Evolutionary conservation across 2,888 invertebrate genomes (phyloP).

Genomic region (Cephonodes hylas): DNA sequence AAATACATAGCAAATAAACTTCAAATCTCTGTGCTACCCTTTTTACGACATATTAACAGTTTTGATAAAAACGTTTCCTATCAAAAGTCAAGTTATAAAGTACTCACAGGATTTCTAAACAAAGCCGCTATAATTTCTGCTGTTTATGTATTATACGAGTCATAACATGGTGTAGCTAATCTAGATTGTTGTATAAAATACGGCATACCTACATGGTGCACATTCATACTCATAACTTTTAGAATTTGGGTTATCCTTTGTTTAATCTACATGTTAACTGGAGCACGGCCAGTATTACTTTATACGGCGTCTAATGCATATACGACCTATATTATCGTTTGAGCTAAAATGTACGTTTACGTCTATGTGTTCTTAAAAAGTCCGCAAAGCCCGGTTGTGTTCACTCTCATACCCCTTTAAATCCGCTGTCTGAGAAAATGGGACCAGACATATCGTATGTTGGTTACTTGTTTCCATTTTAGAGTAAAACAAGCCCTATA

Average conservation of each 20-base stretch:
- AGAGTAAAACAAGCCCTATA: constrained; percentile 44
- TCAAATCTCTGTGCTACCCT: too few species aligned
- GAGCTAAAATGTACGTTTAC: constrained; percentile 41
- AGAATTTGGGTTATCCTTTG: constrained; percentile 19
- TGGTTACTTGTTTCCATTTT: constrained; percentile 48
- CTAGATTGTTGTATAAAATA: constrained; percentile 12
- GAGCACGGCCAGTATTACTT: constrained; percentile 19
- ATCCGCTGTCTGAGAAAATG: constrained; percentile 42
- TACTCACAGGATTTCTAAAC: neutral
- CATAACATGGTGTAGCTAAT: constrained; percentile 7
- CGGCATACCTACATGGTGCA: constrained; percentile 12
- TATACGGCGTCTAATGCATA: constrained; percentile 25
- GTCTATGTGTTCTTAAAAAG: constrained; percentile 36
- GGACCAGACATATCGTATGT: constrained; percentile 43
- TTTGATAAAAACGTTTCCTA: neutral
- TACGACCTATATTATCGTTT: constrained; percentile 32
- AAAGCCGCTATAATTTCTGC: neutral
- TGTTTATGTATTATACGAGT: constrained; percentile 3
- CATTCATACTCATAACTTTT: constrained; percentile 19
- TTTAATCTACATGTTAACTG: constrained; percentile 24
- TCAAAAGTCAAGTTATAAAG: neutral
- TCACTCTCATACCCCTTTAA: constrained; percentile 40
- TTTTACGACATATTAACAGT: too few species aligned
- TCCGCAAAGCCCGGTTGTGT: constrained; percentile 30
- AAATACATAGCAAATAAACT: too few species aligned